Evolutionary conservation across 2,888 invertebrate species (phyloP).

Genomic region (Tupiocoris notatus): DNA sequence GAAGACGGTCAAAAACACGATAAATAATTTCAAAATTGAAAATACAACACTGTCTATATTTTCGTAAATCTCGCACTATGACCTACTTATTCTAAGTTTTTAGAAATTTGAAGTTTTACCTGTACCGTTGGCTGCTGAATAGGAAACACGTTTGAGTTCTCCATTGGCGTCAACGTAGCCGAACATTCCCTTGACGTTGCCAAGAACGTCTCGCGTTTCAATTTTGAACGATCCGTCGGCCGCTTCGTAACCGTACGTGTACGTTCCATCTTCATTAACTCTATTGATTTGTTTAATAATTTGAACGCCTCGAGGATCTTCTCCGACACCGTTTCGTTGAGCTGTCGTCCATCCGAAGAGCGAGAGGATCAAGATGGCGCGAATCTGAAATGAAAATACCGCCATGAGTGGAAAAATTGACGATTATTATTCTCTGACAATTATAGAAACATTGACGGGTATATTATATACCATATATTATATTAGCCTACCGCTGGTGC

Average conservation of each 20-base stretch:
- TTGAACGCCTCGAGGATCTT: conserved; percentile 57
- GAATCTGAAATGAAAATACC: too few species aligned
- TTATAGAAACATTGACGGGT: too few species aligned
- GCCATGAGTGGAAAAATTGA: too few species aligned
- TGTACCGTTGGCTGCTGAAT: conserved; percentile 61
- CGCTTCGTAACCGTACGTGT: conserved; percentile 81
- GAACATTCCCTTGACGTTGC: conserved; percentile 79
- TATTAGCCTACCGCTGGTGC: too few species aligned
- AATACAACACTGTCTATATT: too few species aligned
- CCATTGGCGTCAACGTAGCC: conserved; percentile 77
- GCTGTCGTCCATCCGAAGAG: not conserved
- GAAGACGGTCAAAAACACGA: too few species aligned
- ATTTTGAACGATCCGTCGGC: conserved; percentile 84
- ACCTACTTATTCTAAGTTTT: too few species aligned
- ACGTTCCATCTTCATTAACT: conserved; percentile 78
- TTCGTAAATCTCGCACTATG: too few species aligned
- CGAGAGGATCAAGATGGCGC: not conserved
- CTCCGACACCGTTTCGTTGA: conserved; percentile 31
- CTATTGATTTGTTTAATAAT: conserved; percentile 79
- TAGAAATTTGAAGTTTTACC: too few species aligned
- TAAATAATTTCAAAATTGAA: too few species aligned
- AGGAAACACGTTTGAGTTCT: conserved; percentile 75
- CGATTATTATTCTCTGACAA: too few species aligned
- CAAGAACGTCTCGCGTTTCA: conserved; percentile 74
- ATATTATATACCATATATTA: too few species aligned